Percentiles rank a stretch among this genome's conserved stretches.
Evolutionary conservation across 2,797 vertebrate species (phyloP).

Genomic region (Pachyuromys duprasi): DNA sequence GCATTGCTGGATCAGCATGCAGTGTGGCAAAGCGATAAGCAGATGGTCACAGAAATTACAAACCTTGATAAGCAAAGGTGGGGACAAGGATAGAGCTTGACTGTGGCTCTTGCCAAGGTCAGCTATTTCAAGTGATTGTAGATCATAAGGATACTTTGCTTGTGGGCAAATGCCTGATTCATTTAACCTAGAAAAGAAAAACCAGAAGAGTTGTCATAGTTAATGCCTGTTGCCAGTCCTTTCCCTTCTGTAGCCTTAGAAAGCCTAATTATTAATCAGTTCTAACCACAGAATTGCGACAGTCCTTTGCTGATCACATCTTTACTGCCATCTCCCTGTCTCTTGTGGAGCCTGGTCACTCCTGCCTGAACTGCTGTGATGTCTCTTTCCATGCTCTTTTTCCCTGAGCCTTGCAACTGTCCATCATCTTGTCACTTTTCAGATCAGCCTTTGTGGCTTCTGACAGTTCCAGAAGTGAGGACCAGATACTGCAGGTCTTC

Average conservation of each 20-base stretch:
- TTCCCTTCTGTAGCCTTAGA: slow-evolving; percentile 1
- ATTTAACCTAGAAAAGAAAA: slow-evolving; percentile 29
- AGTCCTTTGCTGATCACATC: neutral
- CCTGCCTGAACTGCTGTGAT: neutral
- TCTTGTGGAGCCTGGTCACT: neutral
- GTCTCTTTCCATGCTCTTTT: neutral
- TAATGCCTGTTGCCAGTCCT: neutral
- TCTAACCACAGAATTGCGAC: neutral
- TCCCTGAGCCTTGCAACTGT: neutral
- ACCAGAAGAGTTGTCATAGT: neutral
- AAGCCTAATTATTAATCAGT: slow-evolving; percentile 14
- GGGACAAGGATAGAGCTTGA: neutral
- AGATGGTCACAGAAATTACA: neutral
- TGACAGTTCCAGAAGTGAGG: neutral
- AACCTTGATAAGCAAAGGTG: neutral
- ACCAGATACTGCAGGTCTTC: neutral
- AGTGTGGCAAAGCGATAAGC: neutral
- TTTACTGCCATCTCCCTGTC: neutral
- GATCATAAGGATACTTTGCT: neutral
- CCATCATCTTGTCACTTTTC: neutral
- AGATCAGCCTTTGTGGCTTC: slow-evolving; percentile 31
- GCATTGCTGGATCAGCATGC: neutral
- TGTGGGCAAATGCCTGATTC: neutral
- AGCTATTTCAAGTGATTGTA: slow-evolving; percentile 1
- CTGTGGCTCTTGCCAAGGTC: neutral